Base-by-base conservation (phyloP, 2,888 invertebrate species). In the Synergus umbraculus region DNA sequence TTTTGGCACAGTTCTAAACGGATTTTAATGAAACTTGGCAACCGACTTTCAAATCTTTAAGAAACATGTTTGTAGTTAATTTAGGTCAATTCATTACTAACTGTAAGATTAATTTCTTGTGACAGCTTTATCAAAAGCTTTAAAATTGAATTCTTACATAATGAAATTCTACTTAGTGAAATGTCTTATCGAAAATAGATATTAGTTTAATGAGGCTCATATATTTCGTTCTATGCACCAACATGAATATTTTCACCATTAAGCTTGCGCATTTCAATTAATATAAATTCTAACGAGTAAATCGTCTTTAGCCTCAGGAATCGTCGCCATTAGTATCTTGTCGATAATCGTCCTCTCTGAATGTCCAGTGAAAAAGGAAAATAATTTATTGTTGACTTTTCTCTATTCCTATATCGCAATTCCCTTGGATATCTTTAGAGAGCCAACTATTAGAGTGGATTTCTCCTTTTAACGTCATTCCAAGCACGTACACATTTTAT, bases 401-500 rank as follows among this genome's bases (percentile, higher is more conserved):
- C 12, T 65, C 41, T 43, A 43, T 66, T n/a, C 10, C 43, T 66
- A 66, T 66, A 29, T 29, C 65, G 43, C 65, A 66, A 43, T n/a
- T 66, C 41, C 37, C 5, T 37, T 4, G n/a, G 41, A n/a, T 66
- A 41, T 66, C 43, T 69, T 54, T 37, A 29, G 49, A 15, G 49
- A 46, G 46, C 29, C 44, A 64, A 46, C 77, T 64, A 77, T 76
- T 76, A 63, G 76, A 60, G 63, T 60, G 63, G 43, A 15, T 65
- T 43, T 77, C 63, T 65, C 73, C 37, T 73, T 49, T 77, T 65
- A 77, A 77, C 49, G 49, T 65, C 22, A 46, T 46, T 65, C 46
- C 49, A 77, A 44, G 46, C 46, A 49, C 77, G 49, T 63, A 77
- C 37, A 49, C n/a, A 64, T 49, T 64, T 77, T 77, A 41, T 78